Conservation (phyloP, 1,140 invertebrate species). For the Glomeris maerens region DNA sequence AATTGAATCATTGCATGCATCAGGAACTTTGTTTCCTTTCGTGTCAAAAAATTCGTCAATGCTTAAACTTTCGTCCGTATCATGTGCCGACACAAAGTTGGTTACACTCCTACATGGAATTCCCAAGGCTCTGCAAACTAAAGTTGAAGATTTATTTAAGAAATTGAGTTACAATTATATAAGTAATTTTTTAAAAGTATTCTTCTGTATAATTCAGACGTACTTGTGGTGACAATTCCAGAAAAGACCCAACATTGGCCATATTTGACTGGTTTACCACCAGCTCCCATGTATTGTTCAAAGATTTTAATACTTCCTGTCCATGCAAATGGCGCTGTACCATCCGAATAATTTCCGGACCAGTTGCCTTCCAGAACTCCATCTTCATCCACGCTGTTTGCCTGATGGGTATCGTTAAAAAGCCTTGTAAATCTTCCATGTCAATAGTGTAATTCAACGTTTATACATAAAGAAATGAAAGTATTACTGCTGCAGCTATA, state of each 20-base stretch:
- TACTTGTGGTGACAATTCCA: slow-evolving; percentile 49
- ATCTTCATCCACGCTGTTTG: slow-evolving; percentile 53
- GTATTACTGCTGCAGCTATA: slow-evolving; percentile 56
- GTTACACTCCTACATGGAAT: slow-evolving; percentile 53
- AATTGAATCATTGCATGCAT: slow-evolving; percentile 18
- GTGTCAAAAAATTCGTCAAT: slow-evolving; percentile 53
- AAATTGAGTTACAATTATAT: not conserved
- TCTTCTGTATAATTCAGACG: slow-evolving; percentile 13
- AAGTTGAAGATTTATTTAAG: not conserved
- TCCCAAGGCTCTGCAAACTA: slow-evolving; percentile 53
- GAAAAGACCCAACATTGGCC: slow-evolving; percentile 68
- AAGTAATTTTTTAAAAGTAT: not conserved
- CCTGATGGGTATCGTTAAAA: slow-evolving; percentile 25
- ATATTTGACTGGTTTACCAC: slow-evolving; percentile 45
- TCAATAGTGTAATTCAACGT: not conserved
- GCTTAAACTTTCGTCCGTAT: slow-evolving; percentile 54
- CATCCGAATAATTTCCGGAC: slow-evolving; percentile 54
- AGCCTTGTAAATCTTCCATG: no score
- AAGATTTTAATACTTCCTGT: slow-evolving; percentile 48
- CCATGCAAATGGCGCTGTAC: slow-evolving; percentile 48
- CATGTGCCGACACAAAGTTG: slow-evolving; percentile 58
- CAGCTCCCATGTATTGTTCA: slow-evolving; percentile 41
- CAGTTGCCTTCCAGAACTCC: slow-evolving; percentile 54
- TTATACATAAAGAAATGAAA: slow-evolving; percentile 2
- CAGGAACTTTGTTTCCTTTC: slow-evolving; percentile 35